Evolutionary conservation across 2,113 vertebrate genomes (phyloP), one percentile per base, ranked within the genome.

Genomic region (Cyprinodon tularosa): DNA sequence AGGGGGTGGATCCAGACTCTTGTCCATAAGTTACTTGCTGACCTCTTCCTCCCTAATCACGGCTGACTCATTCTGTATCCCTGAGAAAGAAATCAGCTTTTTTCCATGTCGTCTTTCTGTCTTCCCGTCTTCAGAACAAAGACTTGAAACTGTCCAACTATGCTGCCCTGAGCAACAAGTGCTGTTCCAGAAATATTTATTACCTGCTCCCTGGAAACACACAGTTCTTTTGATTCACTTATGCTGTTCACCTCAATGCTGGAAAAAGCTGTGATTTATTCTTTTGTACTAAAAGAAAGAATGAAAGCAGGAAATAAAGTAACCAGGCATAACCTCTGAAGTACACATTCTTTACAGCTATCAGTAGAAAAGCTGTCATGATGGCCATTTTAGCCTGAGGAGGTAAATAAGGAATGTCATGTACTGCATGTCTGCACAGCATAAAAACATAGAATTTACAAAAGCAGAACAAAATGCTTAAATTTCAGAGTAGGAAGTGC

Each of bases 401-500:
- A 57, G 66, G 39, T 12, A 39, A 6, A 7, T 29, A 72, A 38
- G 22, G 20, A 40, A 45, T 36, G 66, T 48, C 68, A 63, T n/a
- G 29, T 29, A 29, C 29, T 29, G 42, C 36, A 39, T 1, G 61
- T 60, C 36, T 67, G 38, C 47, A 22, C 67, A 68, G 45, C 50
- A 71, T 38, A 85, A 45, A 69, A 77, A 71, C 39, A 60, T 78
- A 44, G 63, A 62, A 82, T 50, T 80, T 70, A 45, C 45, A 69
- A 73, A 86, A 81, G 74, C 71, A 74, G 66, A 84, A 71, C 59
- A 85, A 59, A 42, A 67, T 71, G 59, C 66, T 60, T 65, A 80
- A 90, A 93, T 92, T 87, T 88, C 74, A 89, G 82, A 78, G 81
- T 63, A 82, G 62, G 45, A 61, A 39, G 7, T 72, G 74, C 80